Conservation (phyloP, 2,888 invertebrate genomes). For the Phaonia tiefii region DNA sequence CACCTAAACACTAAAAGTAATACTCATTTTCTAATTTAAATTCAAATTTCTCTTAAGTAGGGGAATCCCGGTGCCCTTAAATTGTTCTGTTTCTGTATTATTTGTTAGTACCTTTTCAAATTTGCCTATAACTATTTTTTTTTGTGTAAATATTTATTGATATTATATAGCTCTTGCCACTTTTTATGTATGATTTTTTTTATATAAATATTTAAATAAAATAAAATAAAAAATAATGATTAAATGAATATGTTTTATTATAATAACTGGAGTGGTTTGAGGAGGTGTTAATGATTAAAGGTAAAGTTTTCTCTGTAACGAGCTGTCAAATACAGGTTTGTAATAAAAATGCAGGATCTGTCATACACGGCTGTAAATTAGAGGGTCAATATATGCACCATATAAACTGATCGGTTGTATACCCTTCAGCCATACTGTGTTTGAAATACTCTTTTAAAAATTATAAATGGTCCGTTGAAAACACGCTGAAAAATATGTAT, state of each 20-base stretch:
- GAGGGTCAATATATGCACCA: too few species aligned
- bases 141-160: slow-evolving; percentile 77
- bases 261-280: too few species aligned
- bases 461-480: too few species aligned
- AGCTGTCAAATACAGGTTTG: too few species aligned
- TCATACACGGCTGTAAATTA: too few species aligned
- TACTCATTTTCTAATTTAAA: slow-evolving; percentile 47
- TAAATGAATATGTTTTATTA: not conserved
- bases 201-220: slow-evolving; percentile 66
- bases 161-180: slow-evolving; percentile 50
- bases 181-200: slow-evolving; percentile 52
- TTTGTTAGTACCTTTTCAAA: slow-evolving; percentile 34
- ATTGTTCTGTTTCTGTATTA: slow-evolving; percentile 25
- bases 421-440: too few species aligned
- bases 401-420: too few species aligned
- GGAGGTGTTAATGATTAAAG: too few species aligned
- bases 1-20: slow-evolving; percentile 35
- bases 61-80: slow-evolving; percentile 47
- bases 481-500: too few species aligned
- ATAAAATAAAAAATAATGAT: slow-evolving; percentile 60
- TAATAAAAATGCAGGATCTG: too few species aligned
- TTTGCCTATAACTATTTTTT: slow-evolving; percentile 47
- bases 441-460: too few species aligned
- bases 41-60: slow-evolving; percentile 20
- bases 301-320: too few species aligned